A percentile compares a stretch with the other conserved stretches of the same genome.
Evolutionary conservation across 1,140 invertebrate species (phyloP).

Genomic region (Oryzaephilus surinamensis): DNA sequence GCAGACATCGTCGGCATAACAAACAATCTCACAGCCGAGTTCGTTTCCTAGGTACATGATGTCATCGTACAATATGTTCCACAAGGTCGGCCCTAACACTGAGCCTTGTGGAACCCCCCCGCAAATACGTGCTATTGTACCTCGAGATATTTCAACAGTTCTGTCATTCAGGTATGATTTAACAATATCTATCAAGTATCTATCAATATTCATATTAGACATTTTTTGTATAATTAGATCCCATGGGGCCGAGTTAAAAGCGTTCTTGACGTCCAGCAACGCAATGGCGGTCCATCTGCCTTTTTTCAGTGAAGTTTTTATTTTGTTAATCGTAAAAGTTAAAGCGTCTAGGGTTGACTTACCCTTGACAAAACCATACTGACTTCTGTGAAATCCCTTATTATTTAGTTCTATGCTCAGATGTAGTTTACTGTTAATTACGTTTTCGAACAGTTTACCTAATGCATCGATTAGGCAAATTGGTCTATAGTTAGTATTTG

Average conservation of each 20-base stretch:
- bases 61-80: slow-evolving; percentile 35
- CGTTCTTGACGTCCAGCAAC: slow-evolving; percentile 19
- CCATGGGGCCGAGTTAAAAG: slow-evolving; percentile 23
- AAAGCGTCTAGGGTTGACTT: not conserved
- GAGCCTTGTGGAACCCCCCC: slow-evolving; percentile 34
- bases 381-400: not conserved
- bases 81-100: slow-evolving; percentile 32
- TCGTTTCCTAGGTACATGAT: slow-evolving; percentile 22
- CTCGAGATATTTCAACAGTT: slow-evolving; percentile 3
- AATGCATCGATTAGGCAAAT: not conserved
- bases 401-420: not conserved
- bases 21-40: slow-evolving; percentile 3
- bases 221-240: slow-evolving; percentile 11
- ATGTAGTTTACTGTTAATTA: not conserved
- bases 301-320: too few relatives aligned
- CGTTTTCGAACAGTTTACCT: not conserved
- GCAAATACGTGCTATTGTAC: too few relatives aligned
- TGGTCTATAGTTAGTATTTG: not conserved
- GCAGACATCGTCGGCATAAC: slow-evolving; percentile 6
- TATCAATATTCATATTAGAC: slow-evolving; percentile 7
- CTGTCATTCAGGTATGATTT: slow-evolving; percentile 12
- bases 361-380: not conserved
- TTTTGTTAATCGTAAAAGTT: too few relatives aligned
- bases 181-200: slow-evolving; percentile 14
- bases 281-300: slow-evolving; percentile 2